These are phyloP conservation scores for Drosophila murphyi DNA, from an alignment of 1,140 invertebrate genomes.

Conservation along the genomic window DNA sequence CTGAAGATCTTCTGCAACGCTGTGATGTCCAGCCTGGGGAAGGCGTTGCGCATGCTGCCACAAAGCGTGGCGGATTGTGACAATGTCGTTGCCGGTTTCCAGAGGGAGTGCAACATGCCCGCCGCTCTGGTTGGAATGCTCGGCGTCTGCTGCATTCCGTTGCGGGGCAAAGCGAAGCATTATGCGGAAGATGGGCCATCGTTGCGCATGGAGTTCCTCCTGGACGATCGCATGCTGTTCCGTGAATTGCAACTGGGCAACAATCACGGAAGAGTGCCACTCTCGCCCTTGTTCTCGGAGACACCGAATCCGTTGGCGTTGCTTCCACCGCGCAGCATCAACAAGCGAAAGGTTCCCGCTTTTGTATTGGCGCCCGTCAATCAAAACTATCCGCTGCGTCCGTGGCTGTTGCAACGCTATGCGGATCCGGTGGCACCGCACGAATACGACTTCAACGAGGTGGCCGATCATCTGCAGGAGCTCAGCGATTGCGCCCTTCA, in stretches of 20 bases:
- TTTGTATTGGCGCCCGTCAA: constrained; percentile 64
- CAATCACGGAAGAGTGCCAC: constrained; percentile 3
- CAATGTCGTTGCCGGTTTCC: constrained; percentile 58
- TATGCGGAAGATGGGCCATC: background rate
- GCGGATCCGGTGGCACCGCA: constrained; percentile 54
- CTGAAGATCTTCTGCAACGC: constrained; percentile 64
- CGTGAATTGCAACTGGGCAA: constrained; percentile 63
- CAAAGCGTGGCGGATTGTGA: constrained; percentile 52
- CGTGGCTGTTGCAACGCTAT: constrained; percentile 72
- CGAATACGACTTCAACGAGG: constrained; percentile 76
- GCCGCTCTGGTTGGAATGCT: constrained; percentile 62
- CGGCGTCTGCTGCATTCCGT: constrained; percentile 65
- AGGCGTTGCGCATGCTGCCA: constrained; percentile 56
- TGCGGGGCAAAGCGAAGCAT: constrained; percentile 26
- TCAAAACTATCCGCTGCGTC: constrained; percentile 65
- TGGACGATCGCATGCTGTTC: constrained; percentile 74
- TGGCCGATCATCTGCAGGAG: constrained; percentile 65
- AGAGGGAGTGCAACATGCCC: constrained; percentile 71
- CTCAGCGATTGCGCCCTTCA: constrained; percentile 68
- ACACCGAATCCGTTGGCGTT: constrained; percentile 46
- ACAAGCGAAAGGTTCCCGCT: constrained; percentile 44
- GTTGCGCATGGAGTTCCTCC: constrained; percentile 63
- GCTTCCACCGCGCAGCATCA: constrained; percentile 49
- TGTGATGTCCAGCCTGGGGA: constrained; percentile 61
- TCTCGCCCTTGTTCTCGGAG: constrained; percentile 49